Percentiles rank a stretch among this genome's conserved stretches.
These are phyloP conservation scores for Gasteruption jaculator DNA, from an alignment of 2,888 invertebrate species.

Conservation along the genomic window DNA sequence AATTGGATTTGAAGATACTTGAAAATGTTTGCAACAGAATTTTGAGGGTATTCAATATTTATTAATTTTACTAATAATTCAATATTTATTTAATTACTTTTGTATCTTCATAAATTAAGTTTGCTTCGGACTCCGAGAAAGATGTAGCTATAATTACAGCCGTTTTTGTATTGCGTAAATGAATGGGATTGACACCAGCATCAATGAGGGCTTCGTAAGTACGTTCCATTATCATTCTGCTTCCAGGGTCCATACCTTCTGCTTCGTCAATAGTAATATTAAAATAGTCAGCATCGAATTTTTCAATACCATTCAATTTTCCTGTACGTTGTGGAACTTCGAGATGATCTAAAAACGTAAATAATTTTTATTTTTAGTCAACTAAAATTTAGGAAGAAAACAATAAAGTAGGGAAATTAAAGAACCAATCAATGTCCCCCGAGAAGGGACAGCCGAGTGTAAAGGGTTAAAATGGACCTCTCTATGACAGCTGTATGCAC, in stretches of 20 bases:
- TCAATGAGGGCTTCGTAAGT: conserved; percentile 57
- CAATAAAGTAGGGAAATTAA: too few relatives aligned
- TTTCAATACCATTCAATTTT: conserved; percentile 65
- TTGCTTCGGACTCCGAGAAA: conserved; percentile 69
- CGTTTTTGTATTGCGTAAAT: conserved; percentile 62
- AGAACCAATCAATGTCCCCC: too few relatives aligned
- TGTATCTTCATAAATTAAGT: conserved; percentile 65
- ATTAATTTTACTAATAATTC: too few relatives aligned
- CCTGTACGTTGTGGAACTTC: conserved; percentile 74
- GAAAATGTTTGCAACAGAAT: too few relatives aligned
- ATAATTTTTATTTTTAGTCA: too few relatives aligned
- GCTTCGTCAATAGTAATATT: conserved; percentile 57
- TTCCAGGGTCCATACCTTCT: conserved; percentile 59
- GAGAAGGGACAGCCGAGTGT: too few relatives aligned
- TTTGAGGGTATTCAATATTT: neutral
- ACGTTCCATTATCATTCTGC: conserved; percentile 60
- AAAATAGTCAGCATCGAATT: conserved; percentile 61
- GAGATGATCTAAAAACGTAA: conserved; percentile 52
- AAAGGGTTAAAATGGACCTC: too few relatives aligned
- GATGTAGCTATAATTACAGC: conserved; percentile 73
- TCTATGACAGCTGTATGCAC: neutral
- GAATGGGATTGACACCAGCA: conserved; percentile 60
- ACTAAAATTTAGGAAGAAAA: too few relatives aligned
- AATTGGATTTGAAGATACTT: neutral
- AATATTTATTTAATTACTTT: conserved; percentile 52